Percentiles rank a stretch among this genome's conserved stretches.
These are phyloP conservation scores for Brachylomia viminalis DNA, from an alignment of 2,888 invertebrate species.

Conservation along the genomic window DNA sequence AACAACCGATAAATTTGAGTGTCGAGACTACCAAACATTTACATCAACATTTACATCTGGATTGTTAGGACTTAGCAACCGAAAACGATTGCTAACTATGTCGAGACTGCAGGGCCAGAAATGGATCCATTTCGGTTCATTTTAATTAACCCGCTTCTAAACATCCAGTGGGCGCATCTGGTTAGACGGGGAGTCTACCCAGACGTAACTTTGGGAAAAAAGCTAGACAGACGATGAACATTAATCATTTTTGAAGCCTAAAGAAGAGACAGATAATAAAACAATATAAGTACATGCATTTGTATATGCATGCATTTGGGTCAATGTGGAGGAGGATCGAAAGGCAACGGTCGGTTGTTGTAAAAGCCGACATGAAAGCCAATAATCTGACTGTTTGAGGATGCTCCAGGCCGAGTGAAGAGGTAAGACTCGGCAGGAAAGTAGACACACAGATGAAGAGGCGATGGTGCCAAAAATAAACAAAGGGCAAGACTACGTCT, in stretches of 20 bases:
- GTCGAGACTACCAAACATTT: too few species aligned
- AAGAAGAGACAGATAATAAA: neutral
- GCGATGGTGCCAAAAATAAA: neutral
- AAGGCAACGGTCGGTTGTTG: slow-evolving; percentile 18
- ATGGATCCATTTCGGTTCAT: too few species aligned
- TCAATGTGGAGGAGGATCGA: slow-evolving; percentile 8
- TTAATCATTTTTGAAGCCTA: neutral
- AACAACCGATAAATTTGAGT: too few species aligned
- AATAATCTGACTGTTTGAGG: slow-evolving; percentile 34
- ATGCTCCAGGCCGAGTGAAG: slow-evolving; percentile 39
- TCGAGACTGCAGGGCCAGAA: too few species aligned
- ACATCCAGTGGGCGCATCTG: neutral
- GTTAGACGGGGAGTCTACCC: neutral
- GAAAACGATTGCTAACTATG: too few species aligned
- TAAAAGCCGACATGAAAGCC: slow-evolving; percentile 46
- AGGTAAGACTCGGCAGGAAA: neutral
- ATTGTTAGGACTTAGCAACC: too few species aligned
- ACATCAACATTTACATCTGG: too few species aligned
- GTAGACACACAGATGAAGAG: neutral
- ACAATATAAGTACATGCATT: neutral
- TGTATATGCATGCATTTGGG: slow-evolving; percentile 23
- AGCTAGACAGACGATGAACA: neutral
- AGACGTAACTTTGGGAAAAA: neutral
- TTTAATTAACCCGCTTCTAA: neutral
- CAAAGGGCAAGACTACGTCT: neutral